Conservation (phyloP, 2,797 vertebrate species). For the Argya squamiceps region DNA sequence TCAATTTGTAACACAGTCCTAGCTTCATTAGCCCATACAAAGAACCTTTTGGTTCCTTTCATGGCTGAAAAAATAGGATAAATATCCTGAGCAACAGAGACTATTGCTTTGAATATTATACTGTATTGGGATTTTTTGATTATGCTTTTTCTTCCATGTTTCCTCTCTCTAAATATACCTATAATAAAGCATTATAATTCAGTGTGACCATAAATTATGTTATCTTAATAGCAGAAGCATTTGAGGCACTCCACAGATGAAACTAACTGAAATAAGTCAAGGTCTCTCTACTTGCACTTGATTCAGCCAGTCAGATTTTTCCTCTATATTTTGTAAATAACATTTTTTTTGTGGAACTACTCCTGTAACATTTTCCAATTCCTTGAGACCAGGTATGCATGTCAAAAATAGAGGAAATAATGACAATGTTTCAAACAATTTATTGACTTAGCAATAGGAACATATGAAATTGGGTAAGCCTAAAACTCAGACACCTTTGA, state of each 20-base stretch:
- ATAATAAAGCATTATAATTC: neutral
- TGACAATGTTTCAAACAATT: neutral
- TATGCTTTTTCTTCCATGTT: neutral
- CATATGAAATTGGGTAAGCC: neutral
- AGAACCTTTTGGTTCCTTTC: neutral
- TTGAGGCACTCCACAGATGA: neutral
- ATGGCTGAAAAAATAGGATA: neutral
- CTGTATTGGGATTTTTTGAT: neutral
- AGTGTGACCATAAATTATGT: neutral
- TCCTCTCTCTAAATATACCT: neutral
- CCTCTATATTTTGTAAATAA: neutral
- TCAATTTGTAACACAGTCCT: neutral
- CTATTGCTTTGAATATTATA: neutral
- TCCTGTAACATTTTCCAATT: neutral
- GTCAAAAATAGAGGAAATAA: neutral
- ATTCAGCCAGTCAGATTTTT: neutral
- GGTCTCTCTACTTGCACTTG: neutral
- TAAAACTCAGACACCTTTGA: neutral
- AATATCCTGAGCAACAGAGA: neutral
- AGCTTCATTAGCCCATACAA: neutral
- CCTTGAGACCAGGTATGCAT: neutral
- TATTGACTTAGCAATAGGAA: neutral
- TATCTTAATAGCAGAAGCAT: neutral
- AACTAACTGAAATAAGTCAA: neutral
- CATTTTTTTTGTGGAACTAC: neutral